phyloP scores from a whole-genome alignment of 1,140 invertebrate species.

The Drosophila kikkawai region DNA sequence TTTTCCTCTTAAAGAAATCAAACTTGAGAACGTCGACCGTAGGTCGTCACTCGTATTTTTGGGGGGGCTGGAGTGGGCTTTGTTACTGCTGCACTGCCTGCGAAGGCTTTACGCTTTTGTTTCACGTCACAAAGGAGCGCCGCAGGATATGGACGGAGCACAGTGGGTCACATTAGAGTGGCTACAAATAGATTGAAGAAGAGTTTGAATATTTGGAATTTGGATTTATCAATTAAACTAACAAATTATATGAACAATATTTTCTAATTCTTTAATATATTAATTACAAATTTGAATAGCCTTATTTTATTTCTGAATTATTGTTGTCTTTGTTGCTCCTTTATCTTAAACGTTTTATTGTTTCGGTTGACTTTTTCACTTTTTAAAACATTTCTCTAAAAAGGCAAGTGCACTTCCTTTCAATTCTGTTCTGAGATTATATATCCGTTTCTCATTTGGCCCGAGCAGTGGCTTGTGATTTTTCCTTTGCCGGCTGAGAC shows the following conservation, averaged over 20 bases:
- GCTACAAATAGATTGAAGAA: not conserved
- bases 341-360: not conserved
- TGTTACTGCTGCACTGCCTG: slow-evolving; percentile 60
- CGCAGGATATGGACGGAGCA: slow-evolving; percentile 35
- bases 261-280: not conserved
- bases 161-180: slow-evolving; percentile 10
- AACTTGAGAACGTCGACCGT: slow-evolving; percentile 36
- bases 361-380: too few species aligned
- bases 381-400: not conserved
- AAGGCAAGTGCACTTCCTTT: not conserved
- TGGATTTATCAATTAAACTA: not conserved
- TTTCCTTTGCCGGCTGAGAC: slow-evolving; percentile 5
- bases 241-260: not conserved
- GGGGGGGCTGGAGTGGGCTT: slow-evolving; percentile 15
- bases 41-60: slow-evolving; percentile 2
- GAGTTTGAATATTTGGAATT: not conserved
- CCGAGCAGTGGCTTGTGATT: not conserved
- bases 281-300: not conserved
- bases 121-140: slow-evolving; percentile 48
- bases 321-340: too few species aligned
- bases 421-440: not conserved
- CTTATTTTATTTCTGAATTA: not conserved
- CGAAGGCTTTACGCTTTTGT: slow-evolving; percentile 47
- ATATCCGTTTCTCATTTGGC: not conserved
- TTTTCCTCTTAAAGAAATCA: slow-evolving; percentile 60